phyloP scores from a whole-genome alignment of 2,113 vertebrate genomes.

The Notechis scutatus region DNA sequence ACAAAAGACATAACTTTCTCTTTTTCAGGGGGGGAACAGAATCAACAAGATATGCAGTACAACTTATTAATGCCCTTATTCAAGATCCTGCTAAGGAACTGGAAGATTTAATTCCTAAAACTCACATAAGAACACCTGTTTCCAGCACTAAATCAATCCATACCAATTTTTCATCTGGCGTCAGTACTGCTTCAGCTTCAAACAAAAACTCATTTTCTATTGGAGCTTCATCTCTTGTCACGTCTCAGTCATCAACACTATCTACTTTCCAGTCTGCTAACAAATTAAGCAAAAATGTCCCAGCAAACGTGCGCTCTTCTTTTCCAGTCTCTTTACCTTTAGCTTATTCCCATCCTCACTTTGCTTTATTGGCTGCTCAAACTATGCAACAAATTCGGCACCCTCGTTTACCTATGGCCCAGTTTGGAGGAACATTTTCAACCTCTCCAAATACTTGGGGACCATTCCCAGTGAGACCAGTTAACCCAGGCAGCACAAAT shows the following conservation, averaged over 20 bases:
- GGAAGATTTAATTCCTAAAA: slow-evolving; percentile 96
- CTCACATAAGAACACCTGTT: slow-evolving; percentile 91
- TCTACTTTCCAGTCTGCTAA: slow-evolving; percentile 83
- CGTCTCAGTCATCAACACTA: slow-evolving; percentile 85
- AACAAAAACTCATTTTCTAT: slow-evolving; percentile 87
- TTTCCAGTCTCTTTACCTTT: slow-evolving; percentile 92
- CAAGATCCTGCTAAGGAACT: slow-evolving; percentile 99
- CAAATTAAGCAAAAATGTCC: slow-evolving; percentile 88
- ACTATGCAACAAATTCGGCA: slow-evolving; percentile 99
- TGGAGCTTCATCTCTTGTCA: slow-evolving; percentile 78
- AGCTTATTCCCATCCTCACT: slow-evolving; percentile 94
- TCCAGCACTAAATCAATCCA: slow-evolving; percentile 83
- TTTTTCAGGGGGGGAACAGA: slow-evolving; percentile 91
- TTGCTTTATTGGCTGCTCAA: slow-evolving; percentile 93
- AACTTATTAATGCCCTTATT: slow-evolving; percentile 97
- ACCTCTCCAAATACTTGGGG: slow-evolving; percentile 95
- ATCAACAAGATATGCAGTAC: slow-evolving; percentile 94
- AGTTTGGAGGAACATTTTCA: slow-evolving; percentile 95
- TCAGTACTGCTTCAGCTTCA: slow-evolving; percentile 79
- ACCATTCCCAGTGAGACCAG: slow-evolving; percentile 95
- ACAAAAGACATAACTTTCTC: slow-evolving; percentile 25
- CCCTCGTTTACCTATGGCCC: slow-evolving; percentile 95
- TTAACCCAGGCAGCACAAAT: slow-evolving; percentile 92
- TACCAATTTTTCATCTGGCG: slow-evolving; percentile 79
- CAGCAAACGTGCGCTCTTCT: slow-evolving; percentile 87